Percentiles rank a stretch among this genome's conserved stretches.
Evolutionary conservation across 2,797 vertebrate genomes (phyloP).

Genomic region (Momotus momota): DNA sequence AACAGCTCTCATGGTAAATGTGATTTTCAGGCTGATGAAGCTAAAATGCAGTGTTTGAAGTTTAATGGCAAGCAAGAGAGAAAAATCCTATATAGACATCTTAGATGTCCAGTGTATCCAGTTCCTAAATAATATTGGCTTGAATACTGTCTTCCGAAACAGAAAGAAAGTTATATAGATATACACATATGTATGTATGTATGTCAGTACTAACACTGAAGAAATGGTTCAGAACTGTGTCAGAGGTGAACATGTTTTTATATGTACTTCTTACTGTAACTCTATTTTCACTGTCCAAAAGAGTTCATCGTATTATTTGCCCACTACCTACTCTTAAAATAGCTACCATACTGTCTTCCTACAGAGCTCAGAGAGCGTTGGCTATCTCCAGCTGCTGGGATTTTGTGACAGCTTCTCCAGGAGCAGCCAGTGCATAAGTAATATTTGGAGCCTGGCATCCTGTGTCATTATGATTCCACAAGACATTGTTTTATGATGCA

Average conservation of each 20-base stretch:
- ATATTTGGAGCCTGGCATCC: slow-evolving; percentile 19
- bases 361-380: neutral
- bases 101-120: neutral
- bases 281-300: neutral
- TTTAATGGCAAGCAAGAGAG: neutral
- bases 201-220: neutral
- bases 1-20: neutral
- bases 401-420: slow-evolving; percentile 4
- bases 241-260: neutral
- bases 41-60: slow-evolving; percentile 12
- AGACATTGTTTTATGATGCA: slow-evolving; percentile 59
- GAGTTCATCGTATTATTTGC: neutral
- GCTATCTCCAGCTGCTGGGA: neutral
- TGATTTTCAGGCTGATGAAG: neutral
- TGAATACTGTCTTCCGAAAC: neutral
- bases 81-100: neutral
- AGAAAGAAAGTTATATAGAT: neutral
- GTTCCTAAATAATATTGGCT: neutral
- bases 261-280: neutral
- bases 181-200: neutral
- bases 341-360: neutral
- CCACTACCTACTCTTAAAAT: neutral
- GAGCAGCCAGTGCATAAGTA: neutral
- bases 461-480: slow-evolving; percentile 2
- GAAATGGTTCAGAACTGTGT: neutral